A percentile compares a stretch with the other conserved stretches of the same genome.
Conservation (phyloP, 2,797 vertebrate genomes). For the Dallia pectoralis region DNA sequence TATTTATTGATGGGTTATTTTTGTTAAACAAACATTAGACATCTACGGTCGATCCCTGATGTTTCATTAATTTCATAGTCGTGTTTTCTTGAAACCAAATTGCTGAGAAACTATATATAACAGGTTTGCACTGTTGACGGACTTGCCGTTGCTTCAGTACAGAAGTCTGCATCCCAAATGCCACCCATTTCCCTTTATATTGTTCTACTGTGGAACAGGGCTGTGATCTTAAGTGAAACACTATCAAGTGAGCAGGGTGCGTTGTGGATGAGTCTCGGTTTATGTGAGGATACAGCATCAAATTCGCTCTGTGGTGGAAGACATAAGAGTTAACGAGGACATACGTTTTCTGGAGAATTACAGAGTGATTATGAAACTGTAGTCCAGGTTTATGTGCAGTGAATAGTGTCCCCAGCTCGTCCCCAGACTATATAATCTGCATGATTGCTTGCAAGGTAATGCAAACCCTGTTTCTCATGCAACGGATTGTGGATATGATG, state of each 20-base stretch:
- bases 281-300: not conserved
- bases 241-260: too few species aligned
- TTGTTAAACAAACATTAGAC: not conserved
- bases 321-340: not conserved
- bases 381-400: not conserved
- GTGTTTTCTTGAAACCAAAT: not conserved
- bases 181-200: too few species aligned
- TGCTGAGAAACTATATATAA: not conserved
- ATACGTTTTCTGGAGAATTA: not conserved
- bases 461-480: not conserved
- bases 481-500: not conserved
- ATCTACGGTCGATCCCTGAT: not conserved
- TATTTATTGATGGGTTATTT: slow-evolving; percentile 16
- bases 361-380: not conserved
- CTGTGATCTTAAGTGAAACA: too few species aligned
- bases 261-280: too few species aligned
- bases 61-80: not conserved
- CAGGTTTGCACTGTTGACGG: not conserved
- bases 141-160: not conserved
- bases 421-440: not conserved
- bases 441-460: not conserved
- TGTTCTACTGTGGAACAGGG: too few species aligned
- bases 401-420: not conserved
- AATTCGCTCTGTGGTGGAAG: not conserved
- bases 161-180: not conserved